Evolutionary conservation across 2,888 invertebrate species (phyloP).

Genomic region (Parnassius apollo): DNA sequence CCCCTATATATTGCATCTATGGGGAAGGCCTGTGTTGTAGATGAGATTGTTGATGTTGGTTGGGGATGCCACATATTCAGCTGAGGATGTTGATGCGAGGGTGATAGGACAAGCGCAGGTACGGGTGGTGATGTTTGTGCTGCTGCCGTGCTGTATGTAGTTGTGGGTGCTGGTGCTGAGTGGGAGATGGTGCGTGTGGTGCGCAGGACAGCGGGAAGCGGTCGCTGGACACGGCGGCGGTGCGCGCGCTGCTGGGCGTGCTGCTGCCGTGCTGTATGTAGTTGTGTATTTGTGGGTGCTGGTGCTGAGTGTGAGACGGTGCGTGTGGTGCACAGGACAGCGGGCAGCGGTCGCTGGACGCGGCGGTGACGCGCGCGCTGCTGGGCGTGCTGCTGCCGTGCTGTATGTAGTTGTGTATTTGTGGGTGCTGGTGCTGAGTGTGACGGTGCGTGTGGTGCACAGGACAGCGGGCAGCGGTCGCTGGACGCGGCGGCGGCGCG

Average conservation of each 20-base stretch:
- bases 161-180: no score
- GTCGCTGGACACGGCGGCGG: no score
- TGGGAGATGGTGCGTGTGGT: no score
- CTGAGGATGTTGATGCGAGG: no score
- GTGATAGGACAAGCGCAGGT: no score
- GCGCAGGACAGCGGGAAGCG: no score
- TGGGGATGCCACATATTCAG: no score
- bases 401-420: no score
- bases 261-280: slow-evolving; percentile 82
- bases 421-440: slow-evolving; percentile 66
- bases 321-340: slow-evolving; percentile 85
- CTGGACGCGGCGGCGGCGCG: slow-evolving; percentile 96
- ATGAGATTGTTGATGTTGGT: slow-evolving; percentile 71
- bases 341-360: slow-evolving; percentile 97
- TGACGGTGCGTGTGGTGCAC: slow-evolving; percentile 21
- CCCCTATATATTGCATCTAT: no score
- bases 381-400: slow-evolving; percentile 84
- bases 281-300: slow-evolving; percentile 87
- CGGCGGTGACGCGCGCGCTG: slow-evolving; percentile 93
- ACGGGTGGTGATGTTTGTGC: slow-evolving; percentile 2
- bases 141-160: slow-evolving; percentile 1
- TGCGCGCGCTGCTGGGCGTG: slow-evolving; percentile 86
- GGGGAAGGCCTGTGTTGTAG: slow-evolving; percentile 86
- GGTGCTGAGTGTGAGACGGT: slow-evolving; percentile 6
- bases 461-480: slow-evolving; percentile 97